Evolutionary conservation across 2,888 invertebrate genomes (phyloP).

Genomic region (Patella caerulea): DNA sequence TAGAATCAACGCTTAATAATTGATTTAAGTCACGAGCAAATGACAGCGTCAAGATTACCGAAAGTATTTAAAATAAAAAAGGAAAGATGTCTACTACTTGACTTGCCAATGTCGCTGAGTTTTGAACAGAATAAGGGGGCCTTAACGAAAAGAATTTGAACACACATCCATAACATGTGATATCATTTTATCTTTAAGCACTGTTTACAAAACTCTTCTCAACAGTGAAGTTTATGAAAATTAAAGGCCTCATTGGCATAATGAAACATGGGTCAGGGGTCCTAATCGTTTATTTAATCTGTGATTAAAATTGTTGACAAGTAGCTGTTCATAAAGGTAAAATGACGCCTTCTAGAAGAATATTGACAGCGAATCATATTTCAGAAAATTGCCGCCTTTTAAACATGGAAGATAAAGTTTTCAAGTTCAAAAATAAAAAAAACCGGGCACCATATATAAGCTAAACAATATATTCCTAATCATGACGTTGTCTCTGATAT

Average conservation of each 20-base stretch:
- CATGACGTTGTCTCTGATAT: too few species aligned
- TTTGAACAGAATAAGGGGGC: too few species aligned
- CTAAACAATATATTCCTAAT: too few species aligned
- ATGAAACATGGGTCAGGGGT: not conserved
- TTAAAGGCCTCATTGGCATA: not conserved
- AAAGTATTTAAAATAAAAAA: too few species aligned
- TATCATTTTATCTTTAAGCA: not conserved
- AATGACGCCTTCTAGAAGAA: not conserved
- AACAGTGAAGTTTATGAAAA: not conserved
- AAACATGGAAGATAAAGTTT: too few species aligned
- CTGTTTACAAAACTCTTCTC: conserved; percentile 1
- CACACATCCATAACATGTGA: conserved; percentile 8
- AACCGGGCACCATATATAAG: too few species aligned
- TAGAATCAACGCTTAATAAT: too few species aligned
- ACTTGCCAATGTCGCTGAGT: too few species aligned
- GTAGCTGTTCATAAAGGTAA: conserved; percentile 1
- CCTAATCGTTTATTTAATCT: not conserved
- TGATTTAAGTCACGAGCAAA: too few species aligned
- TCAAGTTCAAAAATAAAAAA: too few species aligned
- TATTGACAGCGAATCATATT: not conserved
- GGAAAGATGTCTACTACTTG: too few species aligned
- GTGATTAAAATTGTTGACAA: conserved; percentile 8
- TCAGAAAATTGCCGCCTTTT: not conserved
- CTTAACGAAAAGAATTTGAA: not conserved
- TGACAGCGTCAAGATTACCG: too few species aligned